phyloP scores from a whole-genome alignment of 2,113 vertebrate species.

The Rhombomys opimus region DNA sequence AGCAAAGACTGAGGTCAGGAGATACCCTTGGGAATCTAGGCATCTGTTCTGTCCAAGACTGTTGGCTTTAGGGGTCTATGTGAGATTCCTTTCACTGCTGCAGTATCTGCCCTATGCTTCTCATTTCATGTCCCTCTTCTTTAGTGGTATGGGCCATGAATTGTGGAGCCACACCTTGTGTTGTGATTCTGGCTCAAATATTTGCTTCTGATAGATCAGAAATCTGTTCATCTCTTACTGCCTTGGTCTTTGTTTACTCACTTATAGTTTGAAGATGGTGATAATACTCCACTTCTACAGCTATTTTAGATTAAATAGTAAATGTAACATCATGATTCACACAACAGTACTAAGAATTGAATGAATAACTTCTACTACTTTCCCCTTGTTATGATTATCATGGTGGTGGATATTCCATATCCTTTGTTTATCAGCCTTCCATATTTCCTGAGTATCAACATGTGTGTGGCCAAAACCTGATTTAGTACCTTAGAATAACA shows the following conservation, averaged over 20 bases:
- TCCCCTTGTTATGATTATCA: not conserved
- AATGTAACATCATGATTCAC: not conserved
- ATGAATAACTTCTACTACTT: not conserved
- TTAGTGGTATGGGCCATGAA: no score
- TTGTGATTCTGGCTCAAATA: not conserved
- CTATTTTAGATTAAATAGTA: not conserved
- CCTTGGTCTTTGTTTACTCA: not conserved
- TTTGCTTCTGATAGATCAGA: not conserved
- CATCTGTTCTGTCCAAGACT: no score
- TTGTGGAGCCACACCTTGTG: not conserved
- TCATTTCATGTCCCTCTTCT: fast-evolving
- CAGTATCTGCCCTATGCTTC: fast-evolving
- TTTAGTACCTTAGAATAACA: not conserved
- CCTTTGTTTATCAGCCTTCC: not conserved
- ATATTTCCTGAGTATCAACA: not conserved
- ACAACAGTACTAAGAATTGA: not conserved
- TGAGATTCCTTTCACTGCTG: no score
- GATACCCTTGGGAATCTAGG: not conserved
- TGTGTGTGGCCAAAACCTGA: not conserved
- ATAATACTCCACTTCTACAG: not conserved
- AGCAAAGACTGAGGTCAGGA: not conserved
- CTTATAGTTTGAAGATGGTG: not conserved
- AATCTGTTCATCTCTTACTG: not conserved
- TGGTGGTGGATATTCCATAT: no score
- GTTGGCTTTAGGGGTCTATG: fast-evolving